These are phyloP conservation scores for Procapra przewalskii DNA, from an alignment of 2,113 vertebrate species.

Conservation along the genomic window DNA sequence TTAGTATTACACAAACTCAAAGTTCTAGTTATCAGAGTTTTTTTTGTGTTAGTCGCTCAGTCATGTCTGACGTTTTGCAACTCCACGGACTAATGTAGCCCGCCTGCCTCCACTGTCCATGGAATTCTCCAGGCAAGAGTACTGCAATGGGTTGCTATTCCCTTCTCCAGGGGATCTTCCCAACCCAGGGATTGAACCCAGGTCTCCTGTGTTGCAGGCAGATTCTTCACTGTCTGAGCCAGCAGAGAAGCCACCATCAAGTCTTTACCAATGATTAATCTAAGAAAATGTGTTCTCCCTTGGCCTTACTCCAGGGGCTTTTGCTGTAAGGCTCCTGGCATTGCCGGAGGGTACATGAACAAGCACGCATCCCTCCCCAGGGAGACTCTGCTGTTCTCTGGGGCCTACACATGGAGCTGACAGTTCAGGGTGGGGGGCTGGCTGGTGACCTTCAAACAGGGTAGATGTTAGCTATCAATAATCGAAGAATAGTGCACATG, in stretches of 20 bases:
- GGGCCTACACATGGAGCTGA: slow-evolving; percentile 79
- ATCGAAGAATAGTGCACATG: accelerated
- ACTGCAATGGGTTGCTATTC: not conserved
- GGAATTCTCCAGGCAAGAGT: not conserved
- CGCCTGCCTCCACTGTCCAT: not conserved
- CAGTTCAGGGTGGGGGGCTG: not conserved
- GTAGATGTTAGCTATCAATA: accelerated
- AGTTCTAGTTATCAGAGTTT: not conserved
- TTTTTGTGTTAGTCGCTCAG: not conserved
- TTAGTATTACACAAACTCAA: not conserved
- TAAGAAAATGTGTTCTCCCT: slow-evolving; percentile 66
- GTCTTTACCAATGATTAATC: not conserved
- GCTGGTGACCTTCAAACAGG: accelerated
- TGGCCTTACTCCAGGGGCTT: slow-evolving; percentile 84
- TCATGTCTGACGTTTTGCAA: not conserved
- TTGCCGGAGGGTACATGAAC: slow-evolving; percentile 83
- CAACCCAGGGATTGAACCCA: not conserved
- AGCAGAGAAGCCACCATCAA: not conserved
- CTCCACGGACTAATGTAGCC: not conserved
- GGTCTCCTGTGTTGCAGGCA: not conserved
- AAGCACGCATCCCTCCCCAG: slow-evolving; percentile 79
- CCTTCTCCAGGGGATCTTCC: not conserved
- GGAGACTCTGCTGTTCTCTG: slow-evolving; percentile 72
- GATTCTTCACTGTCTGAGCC: not conserved
- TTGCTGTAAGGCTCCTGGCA: slow-evolving; percentile 77